Evolutionary conservation across 2,797 vertebrate genomes (phyloP).

Genomic region (Xyrichtys novacula): DNA sequence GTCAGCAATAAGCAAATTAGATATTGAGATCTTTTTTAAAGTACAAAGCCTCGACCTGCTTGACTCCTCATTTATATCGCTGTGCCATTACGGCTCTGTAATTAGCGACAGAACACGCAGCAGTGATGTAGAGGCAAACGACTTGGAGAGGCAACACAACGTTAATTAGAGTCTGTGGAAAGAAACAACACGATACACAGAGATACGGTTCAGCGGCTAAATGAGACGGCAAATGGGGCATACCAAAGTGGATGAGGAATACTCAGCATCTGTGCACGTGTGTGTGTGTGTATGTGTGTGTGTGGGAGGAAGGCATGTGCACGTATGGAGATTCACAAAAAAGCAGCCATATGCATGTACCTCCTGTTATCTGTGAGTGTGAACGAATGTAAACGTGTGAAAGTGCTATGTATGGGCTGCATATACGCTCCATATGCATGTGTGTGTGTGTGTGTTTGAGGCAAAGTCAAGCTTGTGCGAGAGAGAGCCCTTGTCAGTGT

Average conservation of each 20-base stretch:
- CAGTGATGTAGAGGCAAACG: slow-evolving; percentile 32
- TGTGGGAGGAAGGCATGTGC: not conserved
- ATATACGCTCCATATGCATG: not conserved
- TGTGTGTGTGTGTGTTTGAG: slow-evolving; percentile 7
- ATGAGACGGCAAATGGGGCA: slow-evolving; percentile 56
- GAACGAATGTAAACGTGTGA: not conserved
- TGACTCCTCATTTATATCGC: slow-evolving; percentile 24
- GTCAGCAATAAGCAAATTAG: not conserved
- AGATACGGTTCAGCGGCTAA: slow-evolving; percentile 52
- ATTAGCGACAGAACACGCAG: slow-evolving; percentile 48
- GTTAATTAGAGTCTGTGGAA: slow-evolving; percentile 49
- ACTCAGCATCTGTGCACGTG: slow-evolving; percentile 7
- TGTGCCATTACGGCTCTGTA: slow-evolving; percentile 15
- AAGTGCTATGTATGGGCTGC: not conserved
- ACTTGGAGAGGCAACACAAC: slow-evolving; percentile 26
- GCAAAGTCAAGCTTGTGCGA: not conserved
- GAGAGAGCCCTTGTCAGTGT: not conserved
- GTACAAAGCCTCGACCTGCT: slow-evolving; percentile 32
- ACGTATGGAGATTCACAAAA: not conserved
- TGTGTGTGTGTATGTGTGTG: not conserved
- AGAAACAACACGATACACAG: slow-evolving; percentile 7
- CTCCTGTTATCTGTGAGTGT: not conserved
- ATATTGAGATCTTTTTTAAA: slow-evolving; percentile 13
- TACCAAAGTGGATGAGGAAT: slow-evolving; percentile 27
- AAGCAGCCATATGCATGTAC: not conserved